Conservation (phyloP, 2,888 invertebrate species). For the Drosophila multiciliata region DNA sequence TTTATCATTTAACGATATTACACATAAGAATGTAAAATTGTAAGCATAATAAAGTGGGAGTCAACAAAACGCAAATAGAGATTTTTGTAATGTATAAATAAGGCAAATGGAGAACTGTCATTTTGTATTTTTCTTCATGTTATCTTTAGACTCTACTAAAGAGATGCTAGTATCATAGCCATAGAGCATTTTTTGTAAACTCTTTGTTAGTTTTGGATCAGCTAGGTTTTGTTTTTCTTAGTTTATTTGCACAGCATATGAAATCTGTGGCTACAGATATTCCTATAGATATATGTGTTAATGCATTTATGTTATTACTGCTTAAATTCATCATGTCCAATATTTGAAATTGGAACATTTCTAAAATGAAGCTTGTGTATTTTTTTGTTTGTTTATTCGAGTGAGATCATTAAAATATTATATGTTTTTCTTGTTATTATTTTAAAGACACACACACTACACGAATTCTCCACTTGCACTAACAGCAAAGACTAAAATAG, state of each 20-base stretch:
- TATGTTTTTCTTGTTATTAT: conserved; percentile 26
- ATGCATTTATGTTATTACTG: conserved; percentile 39
- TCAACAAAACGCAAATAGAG: conserved; percentile 52
- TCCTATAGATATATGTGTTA: conserved; percentile 37
- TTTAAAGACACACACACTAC: conserved; percentile 42
- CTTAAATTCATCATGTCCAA: conserved; percentile 20
- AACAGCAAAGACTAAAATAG: conserved; percentile 57
- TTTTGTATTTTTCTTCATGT: conserved; percentile 31
- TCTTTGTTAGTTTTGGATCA: conserved; percentile 48
- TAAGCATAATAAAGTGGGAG: conserved; percentile 52
- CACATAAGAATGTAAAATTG: conserved; percentile 66
- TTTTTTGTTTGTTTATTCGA: conserved; percentile 43
- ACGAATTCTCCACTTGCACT: conserved; percentile 51
- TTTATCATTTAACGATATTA: conserved; percentile 72
- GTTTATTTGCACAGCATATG: conserved; percentile 44
- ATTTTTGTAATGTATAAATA: conserved; percentile 30
- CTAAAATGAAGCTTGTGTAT: conserved; percentile 28
- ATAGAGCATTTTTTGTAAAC: conserved; percentile 31
- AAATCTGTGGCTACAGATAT: conserved; percentile 18
- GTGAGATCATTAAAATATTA: conserved; percentile 71
- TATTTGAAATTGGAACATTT: not conserved
- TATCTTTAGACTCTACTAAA: conserved; percentile 36
- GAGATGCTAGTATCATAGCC: conserved; percentile 49
- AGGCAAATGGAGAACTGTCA: conserved; percentile 46
- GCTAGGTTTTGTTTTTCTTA: conserved; percentile 72